Evolutionary conservation across 2,888 invertebrate genomes (phyloP), one percentile per base, ranked within the genome.

Genomic region (Cryptosula pallasiana): DNA sequence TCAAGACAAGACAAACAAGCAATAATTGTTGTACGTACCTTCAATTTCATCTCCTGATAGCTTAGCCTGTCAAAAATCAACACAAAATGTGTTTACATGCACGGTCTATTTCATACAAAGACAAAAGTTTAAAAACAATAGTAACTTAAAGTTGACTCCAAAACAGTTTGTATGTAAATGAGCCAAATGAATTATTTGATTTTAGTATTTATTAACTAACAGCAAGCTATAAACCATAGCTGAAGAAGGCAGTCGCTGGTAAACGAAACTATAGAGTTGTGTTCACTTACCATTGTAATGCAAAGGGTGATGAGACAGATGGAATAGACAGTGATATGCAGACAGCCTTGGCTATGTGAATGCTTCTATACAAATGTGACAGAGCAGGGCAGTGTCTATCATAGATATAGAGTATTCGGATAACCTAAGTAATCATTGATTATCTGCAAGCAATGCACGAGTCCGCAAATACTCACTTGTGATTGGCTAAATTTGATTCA

Each of bases 351-450:
- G 13, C 32, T 27, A 20, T 5, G 2, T 13, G 32, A 32, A 25
- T 13, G 32, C 63, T 63, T 63, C 63, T 32, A 63, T n/a, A 63
- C 63, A 63, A 63, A 32, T 63, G 63, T 63, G 63, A n/a, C 63
- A 63, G 63, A 63, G 20, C 9, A 5, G 13, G 2, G 63, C 32
- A 63, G n/a, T 20, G 20, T 20, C 29, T 63, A 20, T 63, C 27
- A 13, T 32, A 63, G 32, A 25, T 63, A 63, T 63, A 63, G 57
- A 57, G 25, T 23, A 13, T 5, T 20, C 13, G 25, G 5, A 16
- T 25, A 5, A 13, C 13, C 5, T 34, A 63, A 63, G 63, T 32
- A 13, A 29, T 63, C 63, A 3, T 63, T 63, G 34, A 63, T 63
- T 27, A 32, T 32, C 63, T 34, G 27, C 63, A 45, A 45, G 20